Evolutionary conservation across 2,113 vertebrate species (phyloP).

Genomic region (Potamarius usumacintae): DNA sequence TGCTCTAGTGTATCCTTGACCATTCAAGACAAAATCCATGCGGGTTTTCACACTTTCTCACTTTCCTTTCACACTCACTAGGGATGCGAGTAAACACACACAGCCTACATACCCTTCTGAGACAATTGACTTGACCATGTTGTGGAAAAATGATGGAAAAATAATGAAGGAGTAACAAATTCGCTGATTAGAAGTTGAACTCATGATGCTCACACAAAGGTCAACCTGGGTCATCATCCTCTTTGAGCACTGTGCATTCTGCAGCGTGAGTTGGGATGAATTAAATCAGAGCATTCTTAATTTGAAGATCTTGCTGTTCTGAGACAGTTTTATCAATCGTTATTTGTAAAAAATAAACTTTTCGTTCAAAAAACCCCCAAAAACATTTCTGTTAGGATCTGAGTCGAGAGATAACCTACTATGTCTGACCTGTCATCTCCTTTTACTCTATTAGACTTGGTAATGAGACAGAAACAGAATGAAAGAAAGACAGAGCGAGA

Average conservation of each 20-base stretch:
- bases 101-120: neutral
- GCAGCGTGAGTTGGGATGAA: neutral
- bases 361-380: neutral
- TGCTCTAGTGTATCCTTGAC: constrained; percentile 30
- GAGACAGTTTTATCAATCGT: neutral
- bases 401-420: neutral
- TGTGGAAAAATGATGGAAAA: neutral
- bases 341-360: no score
- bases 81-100: neutral
- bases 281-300: neutral
- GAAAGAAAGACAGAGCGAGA: constrained; percentile 11
- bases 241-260: neutral
- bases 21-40: neutral
- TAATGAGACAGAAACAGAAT: constrained; percentile 25
- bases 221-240: neutral
- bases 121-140: neutral
- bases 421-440: constrained; percentile 39
- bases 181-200: no score
- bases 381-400: neutral
- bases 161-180: neutral
- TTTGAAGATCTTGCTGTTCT: neutral
- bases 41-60: constrained; percentile 1
- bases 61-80: neutral
- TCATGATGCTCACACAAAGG: neutral
- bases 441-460: constrained; percentile 46